Conservation (phyloP, 2,797 vertebrate species). For the Morus bassanus region DNA sequence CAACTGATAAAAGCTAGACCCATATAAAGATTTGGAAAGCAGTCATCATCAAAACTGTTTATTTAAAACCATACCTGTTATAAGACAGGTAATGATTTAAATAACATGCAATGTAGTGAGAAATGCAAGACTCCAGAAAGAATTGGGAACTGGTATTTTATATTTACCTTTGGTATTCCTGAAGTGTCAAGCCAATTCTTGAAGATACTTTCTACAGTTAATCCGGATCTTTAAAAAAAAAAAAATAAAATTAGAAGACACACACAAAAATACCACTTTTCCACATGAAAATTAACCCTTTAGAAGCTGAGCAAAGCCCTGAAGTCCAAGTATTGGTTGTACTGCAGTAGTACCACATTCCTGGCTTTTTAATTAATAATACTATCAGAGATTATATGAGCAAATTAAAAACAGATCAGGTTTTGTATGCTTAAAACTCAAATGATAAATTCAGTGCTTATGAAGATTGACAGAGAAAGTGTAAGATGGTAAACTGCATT, state of each 20-base stretch:
- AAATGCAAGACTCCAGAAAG: neutral
- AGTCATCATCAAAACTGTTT: neutral
- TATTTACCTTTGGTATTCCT: constrained; percentile 89
- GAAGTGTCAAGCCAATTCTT: constrained; percentile 91
- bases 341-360: neutral
- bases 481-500: neutral
- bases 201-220: constrained; percentile 86
- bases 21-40: neutral
- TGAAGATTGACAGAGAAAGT: neutral
- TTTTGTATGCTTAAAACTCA: neutral
- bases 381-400: neutral
- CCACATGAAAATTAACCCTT: neutral
- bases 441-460: neutral
- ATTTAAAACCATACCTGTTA: neutral
- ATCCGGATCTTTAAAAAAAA: constrained; percentile 76
- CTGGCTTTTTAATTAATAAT: neutral
- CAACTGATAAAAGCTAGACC: neutral
- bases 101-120: neutral
- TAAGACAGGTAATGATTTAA: neutral
- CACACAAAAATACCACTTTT: neutral
- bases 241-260: neutral
- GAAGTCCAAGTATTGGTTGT: neutral
- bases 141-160: neutral
- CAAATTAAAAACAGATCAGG: neutral
- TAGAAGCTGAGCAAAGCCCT: neutral